Conservation (phyloP, 2,113 vertebrate species). For the Chloroceryle aenea region DNA sequence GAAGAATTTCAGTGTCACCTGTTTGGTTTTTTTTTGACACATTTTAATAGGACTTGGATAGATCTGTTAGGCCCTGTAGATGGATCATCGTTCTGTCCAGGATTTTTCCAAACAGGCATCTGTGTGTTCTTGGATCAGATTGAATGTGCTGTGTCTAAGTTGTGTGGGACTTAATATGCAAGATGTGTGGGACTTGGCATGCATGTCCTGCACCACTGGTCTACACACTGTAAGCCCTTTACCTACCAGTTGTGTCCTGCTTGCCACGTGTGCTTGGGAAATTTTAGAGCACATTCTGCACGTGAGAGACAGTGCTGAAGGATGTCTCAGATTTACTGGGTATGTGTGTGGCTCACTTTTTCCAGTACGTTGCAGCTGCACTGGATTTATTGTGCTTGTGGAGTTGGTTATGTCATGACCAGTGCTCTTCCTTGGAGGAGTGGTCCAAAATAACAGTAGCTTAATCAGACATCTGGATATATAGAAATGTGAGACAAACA, state of each 20-base stretch:
- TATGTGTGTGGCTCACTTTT: accelerated
- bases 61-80: neutral
- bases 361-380: neutral
- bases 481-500: neutral
- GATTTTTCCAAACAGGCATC: neutral
- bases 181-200: neutral
- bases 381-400: neutral
- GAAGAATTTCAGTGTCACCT: neutral
- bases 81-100: neutral
- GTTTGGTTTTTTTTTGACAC: neutral
- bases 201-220: neutral
- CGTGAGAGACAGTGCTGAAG: neutral
- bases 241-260: neutral
- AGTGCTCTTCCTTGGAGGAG: neutral
- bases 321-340: neutral
- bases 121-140: neutral
- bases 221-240: neutral
- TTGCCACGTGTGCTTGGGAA: neutral
- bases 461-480: neutral
- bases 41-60: neutral
- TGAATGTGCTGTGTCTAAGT: neutral
- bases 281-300: neutral
- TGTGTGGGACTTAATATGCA: neutral
- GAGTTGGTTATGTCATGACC: neutral
- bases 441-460: neutral